A percentile compares a stretch with the other conserved stretches of the same genome.
Conservation (phyloP, 2,888 invertebrate genomes). For the Argyra leucocephala region DNA sequence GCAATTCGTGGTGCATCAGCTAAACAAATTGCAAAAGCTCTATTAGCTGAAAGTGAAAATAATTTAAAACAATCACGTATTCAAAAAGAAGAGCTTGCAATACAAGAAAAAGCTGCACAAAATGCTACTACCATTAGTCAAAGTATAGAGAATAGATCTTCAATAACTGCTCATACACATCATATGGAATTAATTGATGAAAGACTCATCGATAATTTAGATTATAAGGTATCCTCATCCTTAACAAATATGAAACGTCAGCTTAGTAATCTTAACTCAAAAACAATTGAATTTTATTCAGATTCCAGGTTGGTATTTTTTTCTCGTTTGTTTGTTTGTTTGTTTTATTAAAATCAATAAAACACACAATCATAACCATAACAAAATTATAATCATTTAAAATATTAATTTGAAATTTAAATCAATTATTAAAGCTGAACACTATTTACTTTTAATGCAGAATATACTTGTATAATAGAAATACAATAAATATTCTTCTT, state of each 20-base stretch:
- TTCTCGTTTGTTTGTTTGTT: too few relatives aligned
- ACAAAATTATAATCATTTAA: too few relatives aligned
- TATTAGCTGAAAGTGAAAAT: conserved; percentile 51
- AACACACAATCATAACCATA: too few relatives aligned
- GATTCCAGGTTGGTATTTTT: conserved; percentile 43
- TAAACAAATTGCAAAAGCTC: conserved; percentile 57
- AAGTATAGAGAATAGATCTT: not conserved
- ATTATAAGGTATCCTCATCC: conserved; percentile 41
- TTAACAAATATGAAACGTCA: conserved; percentile 41
- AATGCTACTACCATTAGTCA: not conserved
- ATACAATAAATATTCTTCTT: too few relatives aligned
- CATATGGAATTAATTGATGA: conserved; percentile 42
- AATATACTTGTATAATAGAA: too few relatives aligned
- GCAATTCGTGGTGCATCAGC: conserved; percentile 64
- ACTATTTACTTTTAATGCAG: too few relatives aligned
- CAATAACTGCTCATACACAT: conserved; percentile 29
- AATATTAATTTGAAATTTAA: too few relatives aligned
- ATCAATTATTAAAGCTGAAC: too few relatives aligned
- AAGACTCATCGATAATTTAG: conserved; percentile 40
- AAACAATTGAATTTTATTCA: conserved; percentile 40
- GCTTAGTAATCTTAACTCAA: conserved; percentile 38
- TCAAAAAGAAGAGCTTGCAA: not conserved
- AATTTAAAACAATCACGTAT: conserved; percentile 36
- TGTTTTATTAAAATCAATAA: too few relatives aligned
- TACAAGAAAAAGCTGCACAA: conserved; percentile 6